Evolutionary conservation across 2,888 invertebrate species (phyloP), one percentile per base, ranked within the genome.

Genomic region (Troilus luridus): DNA sequence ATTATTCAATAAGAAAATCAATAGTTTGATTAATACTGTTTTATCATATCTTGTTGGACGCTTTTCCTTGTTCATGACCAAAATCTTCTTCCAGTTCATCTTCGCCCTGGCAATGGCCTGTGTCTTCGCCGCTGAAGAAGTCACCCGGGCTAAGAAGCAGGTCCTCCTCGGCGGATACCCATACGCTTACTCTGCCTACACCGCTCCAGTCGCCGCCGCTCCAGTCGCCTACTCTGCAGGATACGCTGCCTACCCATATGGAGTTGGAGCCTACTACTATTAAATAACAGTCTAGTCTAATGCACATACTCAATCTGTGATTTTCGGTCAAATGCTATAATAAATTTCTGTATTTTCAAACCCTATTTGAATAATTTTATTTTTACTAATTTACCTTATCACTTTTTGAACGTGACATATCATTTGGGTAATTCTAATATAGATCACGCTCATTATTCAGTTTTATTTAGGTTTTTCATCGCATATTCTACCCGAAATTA

Each of bases 21-120:
- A n/a, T n/a, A n/a, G n/a, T n/a, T n/a, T n/a, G n/a, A n/a, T n/a
- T n/a, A n/a, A n/a, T n/a, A n/a, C n/a, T n/a, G n/a, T n/a, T n/a
- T n/a, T n/a, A n/a, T n/a, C n/a, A n/a, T n/a, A n/a, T n/a, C n/a
- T n/a, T n/a, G n/a, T n/a, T n/a, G n/a, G n/a, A n/a, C n/a, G n/a
- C n/a, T n/a, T n/a, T n/a, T n/a, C n/a, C n/a, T n/a, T n/a, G n/a
- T n/a, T n/a, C n/a, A n/a, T n/a, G n/a, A n/a, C n/a, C n/a, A n/a
- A n/a, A n/a, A n/a, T 24, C 17, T 72, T 24, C 67, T 67, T 62
- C 7, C 89, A 92, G 92, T 81, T 92, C 77, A 91, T 93, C 92
- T 67, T 92, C 67, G 91, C 93, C 91, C 89, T 91, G 54, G 92
- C 92, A 88, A 88, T 92, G 91, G 92, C 92, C 81, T 93, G 92